These are phyloP conservation scores for Cliona cf. orientalis DNA, from an alignment of 37 sponge, comb jelly and placozoan species.

Conservation along the genomic window DNA sequence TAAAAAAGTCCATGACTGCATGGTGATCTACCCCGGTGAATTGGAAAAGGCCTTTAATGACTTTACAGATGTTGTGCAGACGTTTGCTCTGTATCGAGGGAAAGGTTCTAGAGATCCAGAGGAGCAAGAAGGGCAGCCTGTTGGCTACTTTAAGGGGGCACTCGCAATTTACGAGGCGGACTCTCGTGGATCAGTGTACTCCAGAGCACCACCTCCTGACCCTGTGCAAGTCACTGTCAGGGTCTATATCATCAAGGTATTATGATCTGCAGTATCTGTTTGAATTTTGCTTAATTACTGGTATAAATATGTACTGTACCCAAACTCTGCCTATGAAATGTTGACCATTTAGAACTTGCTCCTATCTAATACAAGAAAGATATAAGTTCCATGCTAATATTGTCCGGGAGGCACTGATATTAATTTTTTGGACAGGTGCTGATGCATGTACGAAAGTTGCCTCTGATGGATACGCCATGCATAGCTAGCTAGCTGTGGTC, in stretches of 20 bases:
- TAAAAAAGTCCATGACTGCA: conserved; percentile 67
- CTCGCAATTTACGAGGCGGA: conserved; percentile 67
- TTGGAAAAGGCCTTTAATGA: conserved; percentile 79
- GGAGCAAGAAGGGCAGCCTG: conserved; percentile 70
- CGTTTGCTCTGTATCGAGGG: conserved; percentile 83
- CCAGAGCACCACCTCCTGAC: conserved; percentile 25
- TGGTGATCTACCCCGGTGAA: conserved; percentile 62
- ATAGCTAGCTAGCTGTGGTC: too few relatives aligned
- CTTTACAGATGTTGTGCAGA: conserved; percentile 83
- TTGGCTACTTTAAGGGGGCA: conserved; percentile 27
- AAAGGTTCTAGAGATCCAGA: conserved; percentile 80
- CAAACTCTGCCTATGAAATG: background rate
- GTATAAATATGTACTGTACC: background rate
- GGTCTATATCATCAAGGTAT: conserved; percentile 84
- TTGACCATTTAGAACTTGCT: too few relatives aligned
- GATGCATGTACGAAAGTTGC: too few relatives aligned
- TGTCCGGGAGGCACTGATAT: too few relatives aligned
- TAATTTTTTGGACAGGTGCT: too few relatives aligned
- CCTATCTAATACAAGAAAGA: too few relatives aligned
- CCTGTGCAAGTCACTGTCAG: conserved; percentile 73
- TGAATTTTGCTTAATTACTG: background rate
- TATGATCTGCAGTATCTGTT: too few relatives aligned
- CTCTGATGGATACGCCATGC: too few relatives aligned
- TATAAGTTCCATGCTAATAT: background rate
- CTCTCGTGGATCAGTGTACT: background rate